Evolutionary conservation across 1,140 invertebrate genomes (phyloP).

Genomic region (Hesperophylax magnus): DNA sequence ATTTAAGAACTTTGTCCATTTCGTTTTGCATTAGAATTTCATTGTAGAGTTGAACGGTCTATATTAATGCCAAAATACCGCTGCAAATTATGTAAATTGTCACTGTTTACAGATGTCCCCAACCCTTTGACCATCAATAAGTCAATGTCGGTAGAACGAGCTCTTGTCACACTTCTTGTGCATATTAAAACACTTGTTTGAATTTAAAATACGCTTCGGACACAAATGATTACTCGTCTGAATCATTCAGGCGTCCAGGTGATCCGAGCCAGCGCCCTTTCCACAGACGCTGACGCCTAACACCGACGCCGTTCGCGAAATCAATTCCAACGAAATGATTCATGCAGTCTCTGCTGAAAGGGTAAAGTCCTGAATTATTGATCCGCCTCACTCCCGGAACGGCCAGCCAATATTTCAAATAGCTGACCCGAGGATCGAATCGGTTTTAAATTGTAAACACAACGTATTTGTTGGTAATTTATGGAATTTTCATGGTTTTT

Average conservation of each 20-base stretch:
- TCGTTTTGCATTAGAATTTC: too few species aligned
- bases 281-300: not conserved
- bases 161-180: too few species aligned
- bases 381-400: not conserved
- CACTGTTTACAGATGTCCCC: too few species aligned
- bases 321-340: conserved; percentile 44
- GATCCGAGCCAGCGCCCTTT: not conserved
- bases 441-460: not conserved
- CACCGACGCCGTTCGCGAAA: conserved; percentile 16
- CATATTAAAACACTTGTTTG: too few species aligned
- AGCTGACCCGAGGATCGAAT: conserved; percentile 4
- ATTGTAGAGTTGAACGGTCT: too few species aligned
- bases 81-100: too few species aligned
- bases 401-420: conserved; percentile 40
- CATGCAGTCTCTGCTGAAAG: conserved; percentile 39
- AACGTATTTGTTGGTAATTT: not conserved
- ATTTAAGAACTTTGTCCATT: too few species aligned
- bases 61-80: too few species aligned
- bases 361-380: conserved; percentile 46
- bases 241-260: not conserved
- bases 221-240: too few species aligned
- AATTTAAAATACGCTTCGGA: too few species aligned
- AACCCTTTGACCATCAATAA: too few species aligned
- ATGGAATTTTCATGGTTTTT: not conserved
- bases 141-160: too few species aligned